A percentile compares a stretch with the other conserved stretches of the same genome.
Conservation (phyloP, 2,113 vertebrate genomes). For the Nothoprocta pentlandii region DNA sequence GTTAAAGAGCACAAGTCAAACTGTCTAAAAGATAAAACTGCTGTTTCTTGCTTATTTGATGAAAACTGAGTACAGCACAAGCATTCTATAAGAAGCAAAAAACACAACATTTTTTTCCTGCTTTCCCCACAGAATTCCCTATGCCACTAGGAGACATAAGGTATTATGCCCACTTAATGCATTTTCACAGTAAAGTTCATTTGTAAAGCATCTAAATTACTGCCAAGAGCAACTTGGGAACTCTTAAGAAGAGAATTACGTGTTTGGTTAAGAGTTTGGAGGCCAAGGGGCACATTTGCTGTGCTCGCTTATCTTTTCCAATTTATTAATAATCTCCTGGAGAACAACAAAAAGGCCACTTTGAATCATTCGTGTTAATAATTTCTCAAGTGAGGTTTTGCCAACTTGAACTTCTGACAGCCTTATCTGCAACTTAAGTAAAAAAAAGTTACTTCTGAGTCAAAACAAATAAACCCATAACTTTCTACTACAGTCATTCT, state of each 20-base stretch:
- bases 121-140: not conserved
- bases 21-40: not conserved
- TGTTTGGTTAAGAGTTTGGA: not conserved
- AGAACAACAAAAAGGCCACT: not conserved
- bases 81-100: not conserved
- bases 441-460: too few species aligned
- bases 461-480: not conserved
- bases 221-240: not conserved
- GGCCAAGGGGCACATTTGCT: too few species aligned
- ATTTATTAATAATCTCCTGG: not conserved
- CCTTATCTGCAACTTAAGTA: not conserved
- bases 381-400: not conserved
- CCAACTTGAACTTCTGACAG: not conserved
- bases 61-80: rapidly evolving
- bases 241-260: not conserved
- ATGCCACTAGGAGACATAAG: not conserved
- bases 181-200: too few species aligned
- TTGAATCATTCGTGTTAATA: not conserved
- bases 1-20: not conserved
- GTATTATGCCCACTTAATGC: too few species aligned
- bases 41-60: not conserved
- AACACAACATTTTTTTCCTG: not conserved
- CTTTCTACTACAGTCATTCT: not conserved
- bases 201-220: too few species aligned
- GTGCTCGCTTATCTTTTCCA: not conserved